phyloP scores from a whole-genome alignment of 2,113 vertebrate species.

The Chamaea fasciata region DNA sequence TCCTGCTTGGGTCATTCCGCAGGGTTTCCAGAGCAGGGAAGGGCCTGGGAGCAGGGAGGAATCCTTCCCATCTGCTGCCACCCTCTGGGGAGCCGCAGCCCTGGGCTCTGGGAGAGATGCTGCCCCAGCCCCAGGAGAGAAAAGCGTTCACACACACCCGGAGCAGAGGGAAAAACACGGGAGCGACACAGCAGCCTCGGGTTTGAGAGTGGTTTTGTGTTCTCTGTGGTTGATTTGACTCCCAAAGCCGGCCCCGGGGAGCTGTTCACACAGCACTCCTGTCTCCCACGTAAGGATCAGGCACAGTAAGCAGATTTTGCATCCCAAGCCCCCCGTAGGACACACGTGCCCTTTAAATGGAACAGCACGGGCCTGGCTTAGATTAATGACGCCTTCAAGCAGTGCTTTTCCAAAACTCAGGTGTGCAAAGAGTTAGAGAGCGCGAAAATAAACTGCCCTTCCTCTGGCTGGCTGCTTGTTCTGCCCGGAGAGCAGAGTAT shows the following conservation, averaged over 20 bases:
- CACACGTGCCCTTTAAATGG: not conserved
- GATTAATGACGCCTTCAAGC: not conserved
- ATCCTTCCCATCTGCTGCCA: slow-evolving; percentile 34
- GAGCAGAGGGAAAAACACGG: not conserved
- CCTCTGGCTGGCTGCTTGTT: not conserved
- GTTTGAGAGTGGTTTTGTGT: fast-evolving
- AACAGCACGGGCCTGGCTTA: not conserved
- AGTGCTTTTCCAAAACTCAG: not conserved
- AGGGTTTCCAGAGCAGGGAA: not conserved
- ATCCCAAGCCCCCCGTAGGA: not conserved
- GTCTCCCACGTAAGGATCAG: not conserved
- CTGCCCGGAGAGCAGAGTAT: not conserved
- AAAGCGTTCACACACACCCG: not conserved
- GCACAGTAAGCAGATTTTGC: not conserved
- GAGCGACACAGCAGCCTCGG: fast-evolving
- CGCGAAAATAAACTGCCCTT: not conserved
- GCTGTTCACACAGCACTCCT: not conserved
- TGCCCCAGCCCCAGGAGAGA: not conserved
- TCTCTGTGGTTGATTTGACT: not conserved
- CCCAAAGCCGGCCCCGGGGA: not conserved
- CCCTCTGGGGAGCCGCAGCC: not conserved
- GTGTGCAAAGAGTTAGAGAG: not conserved
- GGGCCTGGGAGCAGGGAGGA: not conserved
- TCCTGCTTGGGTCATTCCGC: not conserved
- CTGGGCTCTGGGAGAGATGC: not conserved